A percentile compares a stretch with the other conserved stretches of the same genome.
Evolutionary conservation across 2,888 invertebrate species (phyloP).

Genomic region (Eupeodes luniger): DNA sequence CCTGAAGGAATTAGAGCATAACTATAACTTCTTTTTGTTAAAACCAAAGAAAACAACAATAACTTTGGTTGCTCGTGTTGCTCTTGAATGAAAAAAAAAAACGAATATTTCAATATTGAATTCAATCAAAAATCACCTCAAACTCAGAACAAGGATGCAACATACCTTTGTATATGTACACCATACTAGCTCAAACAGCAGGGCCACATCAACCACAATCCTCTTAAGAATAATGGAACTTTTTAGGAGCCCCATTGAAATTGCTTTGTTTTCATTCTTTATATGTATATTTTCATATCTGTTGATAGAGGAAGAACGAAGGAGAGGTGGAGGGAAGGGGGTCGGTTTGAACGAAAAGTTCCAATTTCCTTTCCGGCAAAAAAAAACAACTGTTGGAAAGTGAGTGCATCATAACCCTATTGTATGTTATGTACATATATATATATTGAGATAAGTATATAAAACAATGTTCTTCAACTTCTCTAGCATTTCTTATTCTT

Average conservation of each 20-base stretch:
- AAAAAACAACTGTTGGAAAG: conserved; percentile 18
- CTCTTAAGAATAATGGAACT: conserved; percentile 31
- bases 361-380: conserved; percentile 40
- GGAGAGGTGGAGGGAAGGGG: neutral
- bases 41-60: conserved; percentile 2
- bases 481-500: conserved; percentile 25
- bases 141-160: neutral
- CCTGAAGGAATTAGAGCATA: conserved; percentile 21
- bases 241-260: conserved; percentile 2
- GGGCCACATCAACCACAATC: conserved; percentile 29
- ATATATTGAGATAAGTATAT: neutral
- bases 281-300: neutral
- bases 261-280: conserved; percentile 30
- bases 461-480: neutral
- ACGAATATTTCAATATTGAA: conserved; percentile 45
- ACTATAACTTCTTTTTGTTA: neutral
- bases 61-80: neutral
- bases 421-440: too few species aligned
- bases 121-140: conserved; percentile 56
- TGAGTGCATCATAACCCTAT: conserved; percentile 1
- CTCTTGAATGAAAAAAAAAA: conserved; percentile 7
- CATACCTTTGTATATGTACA: neutral
- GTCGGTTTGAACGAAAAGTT: neutral
- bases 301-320: too few species aligned
- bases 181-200: neutral